Percentiles rank a stretch among this genome's conserved stretches.
Evolutionary conservation across 2,113 vertebrate genomes (phyloP).

Genomic region (Barnardius zonarius): DNA sequence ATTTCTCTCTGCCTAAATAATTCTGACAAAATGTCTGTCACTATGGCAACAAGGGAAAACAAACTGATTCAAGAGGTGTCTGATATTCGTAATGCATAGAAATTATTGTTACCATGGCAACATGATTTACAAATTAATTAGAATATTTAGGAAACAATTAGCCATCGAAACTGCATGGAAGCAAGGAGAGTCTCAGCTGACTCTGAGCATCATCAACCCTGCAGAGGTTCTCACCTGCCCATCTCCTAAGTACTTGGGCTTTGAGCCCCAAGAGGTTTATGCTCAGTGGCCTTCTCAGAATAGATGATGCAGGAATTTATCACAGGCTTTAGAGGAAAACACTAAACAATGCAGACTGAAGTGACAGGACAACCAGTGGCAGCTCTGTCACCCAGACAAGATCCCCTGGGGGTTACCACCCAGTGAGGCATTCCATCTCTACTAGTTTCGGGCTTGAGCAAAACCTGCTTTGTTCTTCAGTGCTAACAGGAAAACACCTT

Average conservation of each 20-base stretch:
- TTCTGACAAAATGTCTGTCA: conserved; percentile 39
- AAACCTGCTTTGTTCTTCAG: neutral
- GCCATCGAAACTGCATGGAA: accelerated
- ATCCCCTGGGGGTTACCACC: neutral
- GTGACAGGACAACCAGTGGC: accelerated
- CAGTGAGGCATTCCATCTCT: neutral
- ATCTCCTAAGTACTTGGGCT: accelerated
- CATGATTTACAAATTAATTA: neutral
- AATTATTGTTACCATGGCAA: conserved; percentile 18
- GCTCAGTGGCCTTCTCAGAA: neutral
- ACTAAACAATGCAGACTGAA: accelerated
- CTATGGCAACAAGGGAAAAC: conserved; percentile 39
- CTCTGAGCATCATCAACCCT: neutral
- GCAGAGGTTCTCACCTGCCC: neutral
- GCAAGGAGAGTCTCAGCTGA: neutral
- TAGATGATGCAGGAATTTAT: neutral
- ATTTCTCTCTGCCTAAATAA: conserved; percentile 4
- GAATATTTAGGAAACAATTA: neutral
- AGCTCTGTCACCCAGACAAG: neutral
- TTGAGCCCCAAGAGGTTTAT: neutral
- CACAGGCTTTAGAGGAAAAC: neutral
- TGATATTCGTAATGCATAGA: neutral
- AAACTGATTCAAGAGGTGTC: conserved; percentile 38
- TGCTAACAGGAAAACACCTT: neutral
- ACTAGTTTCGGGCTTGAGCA: neutral